These are phyloP conservation scores for Patella vulgata DNA, from an alignment of 1,140 invertebrate genomes.

Conservation along the genomic window DNA sequence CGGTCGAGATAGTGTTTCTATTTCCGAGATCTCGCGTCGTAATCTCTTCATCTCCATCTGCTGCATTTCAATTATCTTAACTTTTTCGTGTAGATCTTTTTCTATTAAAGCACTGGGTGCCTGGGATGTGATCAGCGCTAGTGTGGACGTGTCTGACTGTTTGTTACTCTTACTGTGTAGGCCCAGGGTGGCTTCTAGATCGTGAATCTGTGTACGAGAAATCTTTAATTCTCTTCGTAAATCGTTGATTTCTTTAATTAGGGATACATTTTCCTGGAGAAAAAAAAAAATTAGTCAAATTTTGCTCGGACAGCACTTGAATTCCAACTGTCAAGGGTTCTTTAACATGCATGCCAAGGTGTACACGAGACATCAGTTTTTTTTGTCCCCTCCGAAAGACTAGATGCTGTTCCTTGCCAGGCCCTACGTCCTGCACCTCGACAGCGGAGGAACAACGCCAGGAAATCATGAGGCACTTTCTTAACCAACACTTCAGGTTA, in stretches of 20 bases:
- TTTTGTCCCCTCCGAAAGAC: too few species aligned
- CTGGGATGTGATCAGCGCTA: constrained; percentile 70
- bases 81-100: constrained; percentile 71
- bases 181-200: constrained; percentile 79
- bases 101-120: constrained; percentile 73
- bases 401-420: too few species aligned
- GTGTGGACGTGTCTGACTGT: constrained; percentile 70
- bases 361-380: too few species aligned
- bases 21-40: constrained; percentile 47
- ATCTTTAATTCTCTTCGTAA: constrained; percentile 76
- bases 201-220: constrained; percentile 72
- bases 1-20: constrained; percentile 50
- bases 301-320: too few species aligned
- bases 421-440: too few species aligned
- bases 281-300: constrained; percentile 19
- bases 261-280: constrained; percentile 78
- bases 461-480: too few species aligned
- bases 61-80: constrained; percentile 65
- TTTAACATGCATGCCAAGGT: too few species aligned
- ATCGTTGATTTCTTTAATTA: constrained; percentile 80
- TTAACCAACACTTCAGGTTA: too few species aligned
- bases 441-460: too few species aligned
- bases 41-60: constrained; percentile 60
- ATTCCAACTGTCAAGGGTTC: too few species aligned
- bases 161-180: constrained; percentile 68